These are phyloP conservation scores for Sorex maritimensis DNA, from an alignment of 2,797 vertebrate species.

Conservation along the genomic window DNA sequence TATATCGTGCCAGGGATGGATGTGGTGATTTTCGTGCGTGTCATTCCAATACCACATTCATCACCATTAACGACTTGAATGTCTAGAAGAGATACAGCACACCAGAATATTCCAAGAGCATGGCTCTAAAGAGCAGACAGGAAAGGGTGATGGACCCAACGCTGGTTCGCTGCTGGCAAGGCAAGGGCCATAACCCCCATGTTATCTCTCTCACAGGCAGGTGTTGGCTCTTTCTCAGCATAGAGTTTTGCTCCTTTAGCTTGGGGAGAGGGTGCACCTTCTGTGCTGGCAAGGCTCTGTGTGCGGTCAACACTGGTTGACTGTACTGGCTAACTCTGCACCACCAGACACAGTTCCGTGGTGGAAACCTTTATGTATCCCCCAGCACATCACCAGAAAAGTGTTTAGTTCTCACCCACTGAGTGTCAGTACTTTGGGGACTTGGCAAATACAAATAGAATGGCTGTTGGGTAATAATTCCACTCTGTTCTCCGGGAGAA, in stretches of 20 bases:
- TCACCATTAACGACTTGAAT: no score
- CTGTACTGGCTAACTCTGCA: not conserved
- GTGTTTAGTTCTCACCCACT: constrained; percentile 49
- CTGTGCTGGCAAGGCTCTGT: no score
- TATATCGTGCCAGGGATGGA: no score
- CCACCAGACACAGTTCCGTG: not conserved
- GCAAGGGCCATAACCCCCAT: no score
- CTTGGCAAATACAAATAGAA: constrained; percentile 49
- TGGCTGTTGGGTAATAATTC: constrained; percentile 13
- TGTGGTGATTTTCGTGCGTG: no score
- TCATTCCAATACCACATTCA: no score
- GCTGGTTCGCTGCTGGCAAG: no score
- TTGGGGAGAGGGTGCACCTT: not conserved
- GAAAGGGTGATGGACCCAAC: no score
- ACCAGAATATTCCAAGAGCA: no score
- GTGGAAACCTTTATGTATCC: constrained; percentile 32
- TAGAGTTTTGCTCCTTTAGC: constrained; percentile 65
- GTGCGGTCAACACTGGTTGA: not conserved
- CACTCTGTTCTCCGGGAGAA: constrained; percentile 24
- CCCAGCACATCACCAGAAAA: constrained; percentile 40
- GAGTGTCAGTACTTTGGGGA: constrained; percentile 34
- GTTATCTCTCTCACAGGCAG: no score
- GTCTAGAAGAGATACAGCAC: no score
- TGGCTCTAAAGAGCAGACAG: no score
- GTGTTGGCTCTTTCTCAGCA: constrained; percentile 6